Evolutionary conservation across 2,888 invertebrate genomes (phyloP), one percentile per base, ranked within the genome.

Genomic region (Drosophila ustulata): DNA sequence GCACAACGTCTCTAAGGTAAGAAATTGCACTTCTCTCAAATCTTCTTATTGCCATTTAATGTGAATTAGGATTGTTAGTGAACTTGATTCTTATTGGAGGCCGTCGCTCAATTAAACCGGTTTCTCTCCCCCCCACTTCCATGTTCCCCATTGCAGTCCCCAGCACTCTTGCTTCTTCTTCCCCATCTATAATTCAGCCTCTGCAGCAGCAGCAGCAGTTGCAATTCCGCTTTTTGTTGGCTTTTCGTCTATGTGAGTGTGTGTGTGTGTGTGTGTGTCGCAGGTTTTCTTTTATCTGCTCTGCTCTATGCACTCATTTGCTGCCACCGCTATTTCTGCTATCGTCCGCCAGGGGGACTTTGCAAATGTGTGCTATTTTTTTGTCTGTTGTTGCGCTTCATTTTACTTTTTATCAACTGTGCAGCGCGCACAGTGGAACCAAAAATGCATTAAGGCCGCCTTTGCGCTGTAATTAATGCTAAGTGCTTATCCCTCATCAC

Each of bases 31-130:
- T 34, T 4, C 11, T 28, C 28, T 23, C 49, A 51, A 18, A 18
- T 18, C 18, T 18, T 18, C 51, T 32, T 46, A 51, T 59, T 45
- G 34, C 57, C 50, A 49, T 47, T 47, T 59, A 62, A 63, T 49
- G 47, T 59, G n/a, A 66, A 39, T 51, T 41, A 39, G 23, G 30
- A 51, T 62, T 37, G 18, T 18, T 18, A 18, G 18, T 18, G 84
- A 85, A 89, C 89, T 85, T 85, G 89, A 84, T 89, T 85, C 82
- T 71, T 73, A 85, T 85, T 85, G 85, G 88, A 75, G 84, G 88
- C 77, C 76, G 85, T 71, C 73, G 80, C 71, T 89, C 75, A 85
- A 89, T 89, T 83, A 87, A 85, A 89, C 85, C 88, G 85, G 89
- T 89, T 87, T 72, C 61, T 45, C 46, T 28, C 18, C 18, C 18